Percentiles rank a stretch among this genome's conserved stretches.
phyloP scores from a whole-genome alignment of 2,888 invertebrate species.

The Machimus rusticus region DNA sequence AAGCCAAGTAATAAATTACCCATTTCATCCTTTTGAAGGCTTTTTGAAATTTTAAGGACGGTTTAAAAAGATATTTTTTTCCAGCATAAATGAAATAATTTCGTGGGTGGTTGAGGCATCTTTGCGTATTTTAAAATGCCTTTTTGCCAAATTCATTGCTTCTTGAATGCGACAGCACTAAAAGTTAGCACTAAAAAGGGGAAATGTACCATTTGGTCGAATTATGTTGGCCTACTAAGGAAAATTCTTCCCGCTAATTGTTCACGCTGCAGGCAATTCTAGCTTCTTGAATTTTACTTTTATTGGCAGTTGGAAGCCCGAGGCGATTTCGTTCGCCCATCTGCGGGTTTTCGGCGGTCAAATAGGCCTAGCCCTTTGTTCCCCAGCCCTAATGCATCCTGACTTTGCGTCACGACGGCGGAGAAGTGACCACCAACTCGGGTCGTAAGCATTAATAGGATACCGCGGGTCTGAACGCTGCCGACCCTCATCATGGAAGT shows the following conservation, averaged over 20 bases:
- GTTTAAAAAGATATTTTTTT: neutral
- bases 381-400: neutral
- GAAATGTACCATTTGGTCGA: neutral
- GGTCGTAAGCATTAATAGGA: constrained; percentile 20
- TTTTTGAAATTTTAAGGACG: neutral
- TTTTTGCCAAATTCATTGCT: neutral
- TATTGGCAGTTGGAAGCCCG: constrained; percentile 9
- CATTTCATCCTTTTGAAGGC: neutral
- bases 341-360: neutral
- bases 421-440: neutral
- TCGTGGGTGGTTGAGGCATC: neutral
- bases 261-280: neutral
- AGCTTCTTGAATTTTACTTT: neutral
- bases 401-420: neutral
- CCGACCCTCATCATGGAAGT: constrained; percentile 25
- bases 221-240: neutral
- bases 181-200: neutral
- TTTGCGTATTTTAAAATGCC: neutral
- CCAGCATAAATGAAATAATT: neutral
- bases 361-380: neutral
- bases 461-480: neutral
- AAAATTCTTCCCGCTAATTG: neutral
- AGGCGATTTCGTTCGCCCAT: neutral
- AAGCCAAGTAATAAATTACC: neutral
- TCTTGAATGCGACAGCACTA: neutral